Evolutionary conservation across 2,113 vertebrate genomes (phyloP).

Genomic region (Morone saxatilis): DNA sequence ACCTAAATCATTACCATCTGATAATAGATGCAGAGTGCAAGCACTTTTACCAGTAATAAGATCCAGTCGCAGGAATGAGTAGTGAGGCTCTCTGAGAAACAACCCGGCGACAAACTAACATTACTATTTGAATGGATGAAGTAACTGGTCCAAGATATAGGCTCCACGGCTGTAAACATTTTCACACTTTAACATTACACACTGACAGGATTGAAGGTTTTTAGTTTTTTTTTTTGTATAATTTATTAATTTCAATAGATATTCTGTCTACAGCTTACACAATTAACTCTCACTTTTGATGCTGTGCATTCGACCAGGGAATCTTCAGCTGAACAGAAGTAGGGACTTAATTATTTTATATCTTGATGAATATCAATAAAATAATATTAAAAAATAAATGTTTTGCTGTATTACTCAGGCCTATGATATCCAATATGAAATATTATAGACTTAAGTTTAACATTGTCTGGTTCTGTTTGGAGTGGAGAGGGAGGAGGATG

Average conservation of each 20-base stretch:
- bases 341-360: neutral
- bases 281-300: neutral
- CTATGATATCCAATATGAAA: neutral
- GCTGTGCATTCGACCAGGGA: neutral
- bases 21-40: neutral
- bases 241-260: neutral
- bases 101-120: neutral
- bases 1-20: no score
- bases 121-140: neutral
- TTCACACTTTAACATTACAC: neutral
- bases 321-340: neutral
- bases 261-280: neutral
- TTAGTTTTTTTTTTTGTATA: neutral
- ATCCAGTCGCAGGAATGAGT: neutral
- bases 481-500: neutral
- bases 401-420: neutral
- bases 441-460: slow-evolving; percentile 14
- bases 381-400: neutral
- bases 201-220: neutral
- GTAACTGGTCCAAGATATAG: neutral
- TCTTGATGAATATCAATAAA: neutral
- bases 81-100: neutral
- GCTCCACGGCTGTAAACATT: slow-evolving; percentile 12
- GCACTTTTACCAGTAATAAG: neutral
- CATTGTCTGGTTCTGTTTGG: neutral